Base-by-base conservation (phyloP, 1,140 invertebrate species). In the Araneus ventricosus region DNA sequence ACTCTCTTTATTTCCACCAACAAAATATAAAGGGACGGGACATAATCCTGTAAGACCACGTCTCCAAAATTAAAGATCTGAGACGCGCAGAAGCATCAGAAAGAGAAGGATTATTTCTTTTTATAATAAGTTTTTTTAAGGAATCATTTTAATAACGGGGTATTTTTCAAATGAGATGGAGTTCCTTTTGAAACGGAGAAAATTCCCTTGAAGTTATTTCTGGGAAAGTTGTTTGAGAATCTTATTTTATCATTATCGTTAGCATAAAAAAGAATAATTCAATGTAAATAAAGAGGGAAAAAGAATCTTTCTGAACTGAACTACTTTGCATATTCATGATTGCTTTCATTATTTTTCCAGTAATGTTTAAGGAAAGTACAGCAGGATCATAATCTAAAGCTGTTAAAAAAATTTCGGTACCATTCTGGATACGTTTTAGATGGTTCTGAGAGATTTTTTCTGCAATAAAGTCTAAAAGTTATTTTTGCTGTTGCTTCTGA, bases 181-280 rank as follows among this genome's bases (percentile, higher is more conserved):
- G n/a, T 84, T 41, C 41, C 34, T 75, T 34, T 22, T 20, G 4
- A 24, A 24, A 52, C 14, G n/a, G 30, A 24, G 30, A 41, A 27
- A 52, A 52, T 45, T 84, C n/a, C 14, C 82, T 27, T 52, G 8
- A 57, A 84, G 70, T 41, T 57, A 45, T 24, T 84, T 84, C 34
- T 84, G 45, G 45, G n/a, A 84, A 84, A 84, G 45, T 84, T 41
- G 82, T 52, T 57, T 57, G 45, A 52, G 82, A 52, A 84, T 84
- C 41, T 84, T 84, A 84, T 84, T 84, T 84, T 84, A n/a, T 30
- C 82, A 84, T 84, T 27, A 84, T 84, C 82, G 82, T 84, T 84
- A 84, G 41, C 45, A 52, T 52, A n/a, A 84, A 57, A 52, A 24
- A 45, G n/a, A 57, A 84, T 52, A 84, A 84, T n/a, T 45, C 45